A percentile compares a stretch with the other conserved stretches of the same genome.
Evolutionary conservation across 2,888 invertebrate species (phyloP).

Genomic region (Melanophora roralis): DNA sequence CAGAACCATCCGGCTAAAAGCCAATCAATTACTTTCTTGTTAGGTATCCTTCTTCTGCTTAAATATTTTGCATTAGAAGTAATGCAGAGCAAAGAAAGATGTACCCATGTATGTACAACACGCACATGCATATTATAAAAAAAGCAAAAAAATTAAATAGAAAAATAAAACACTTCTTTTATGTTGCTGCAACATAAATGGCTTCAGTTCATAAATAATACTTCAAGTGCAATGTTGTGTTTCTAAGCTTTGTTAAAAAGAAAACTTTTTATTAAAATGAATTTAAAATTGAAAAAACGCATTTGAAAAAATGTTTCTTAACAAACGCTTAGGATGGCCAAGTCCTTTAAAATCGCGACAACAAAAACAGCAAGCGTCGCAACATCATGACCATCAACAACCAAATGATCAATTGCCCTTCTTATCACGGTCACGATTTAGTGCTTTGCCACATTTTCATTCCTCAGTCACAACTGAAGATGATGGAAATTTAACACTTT

Average conservation of each 20-base stretch:
- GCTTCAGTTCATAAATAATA: constrained; percentile 52
- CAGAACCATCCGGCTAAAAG: too few species aligned
- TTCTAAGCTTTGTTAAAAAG: background rate
- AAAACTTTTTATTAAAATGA: background rate
- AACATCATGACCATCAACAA: background rate
- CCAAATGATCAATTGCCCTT: constrained; percentile 74
- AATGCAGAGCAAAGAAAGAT: constrained; percentile 6
- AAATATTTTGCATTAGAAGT: constrained; percentile 47
- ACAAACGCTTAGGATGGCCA: constrained; percentile 47
- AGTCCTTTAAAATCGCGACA: constrained; percentile 60
- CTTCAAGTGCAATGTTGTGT: constrained; percentile 55
- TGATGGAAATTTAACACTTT: constrained; percentile 79
- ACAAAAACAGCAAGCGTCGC: background rate
- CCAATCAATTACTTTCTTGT: background rate
- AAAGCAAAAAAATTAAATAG: constrained; percentile 9
- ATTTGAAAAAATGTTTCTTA: constrained; percentile 58
- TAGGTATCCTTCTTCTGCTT: constrained; percentile 15
- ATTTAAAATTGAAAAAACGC: too few species aligned
- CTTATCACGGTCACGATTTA: constrained; percentile 72
- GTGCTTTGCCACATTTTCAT: constrained; percentile 74
- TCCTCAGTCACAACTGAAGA: constrained; percentile 66
- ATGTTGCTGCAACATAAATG: constrained; percentile 42
- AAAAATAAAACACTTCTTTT: constrained; percentile 22
- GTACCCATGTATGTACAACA: background rate
- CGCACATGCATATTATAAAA: background rate